Base-by-base conservation (phyloP, 2,888 invertebrate genomes). In the Tenthredo mesomela region DNA sequence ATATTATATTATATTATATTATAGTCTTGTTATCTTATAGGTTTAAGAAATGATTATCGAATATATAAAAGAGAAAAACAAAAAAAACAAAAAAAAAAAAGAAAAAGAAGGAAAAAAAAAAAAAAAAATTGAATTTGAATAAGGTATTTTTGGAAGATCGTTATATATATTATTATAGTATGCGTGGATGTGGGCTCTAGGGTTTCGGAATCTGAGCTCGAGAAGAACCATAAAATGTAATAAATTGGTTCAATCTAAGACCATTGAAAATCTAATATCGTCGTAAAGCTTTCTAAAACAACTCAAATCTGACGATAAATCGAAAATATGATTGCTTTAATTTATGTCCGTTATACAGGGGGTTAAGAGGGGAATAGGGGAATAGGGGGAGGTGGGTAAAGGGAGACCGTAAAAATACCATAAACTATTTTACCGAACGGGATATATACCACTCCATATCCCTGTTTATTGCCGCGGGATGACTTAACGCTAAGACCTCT, bases 271-370 rank as follows among this genome's bases (percentile, higher is more conserved):
- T 84, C 75, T 84, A 54, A 84, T 84, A 84, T 77, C 84, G 84
- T 75, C 84, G 84, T 84, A 84, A 84, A 84, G 75, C 75, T 84
- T 84, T 84, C 84, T 84, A 84, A 61, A 84, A 84, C 84, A 84
- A 84, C 84, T 84, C 75, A 73, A 73, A 84, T 84, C 84, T 84
- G 84, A 29, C 84, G 75, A 84, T 84, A 84, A 84, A 84, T 84
- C 84, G 77, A 33, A 77, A 58, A 84, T 84, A 84, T 84, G 84
- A 80, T 84, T 84, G 84, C 75, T 80, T 84, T 84, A 84, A 84
- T 84, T 84, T 80, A 80, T 84, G 75, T 84, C 67, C 6, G 29
- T 15, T 67, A 25, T 61, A 21, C 25, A 10, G 58, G n/a, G 21
- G 3, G 5, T n/a, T n/a, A n/a, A 29, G 15, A 5, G 3, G 29